These are phyloP conservation scores for Neogobius melanostomus DNA, from an alignment of 2,113 vertebrate genomes.

Conservation along the genomic window DNA sequence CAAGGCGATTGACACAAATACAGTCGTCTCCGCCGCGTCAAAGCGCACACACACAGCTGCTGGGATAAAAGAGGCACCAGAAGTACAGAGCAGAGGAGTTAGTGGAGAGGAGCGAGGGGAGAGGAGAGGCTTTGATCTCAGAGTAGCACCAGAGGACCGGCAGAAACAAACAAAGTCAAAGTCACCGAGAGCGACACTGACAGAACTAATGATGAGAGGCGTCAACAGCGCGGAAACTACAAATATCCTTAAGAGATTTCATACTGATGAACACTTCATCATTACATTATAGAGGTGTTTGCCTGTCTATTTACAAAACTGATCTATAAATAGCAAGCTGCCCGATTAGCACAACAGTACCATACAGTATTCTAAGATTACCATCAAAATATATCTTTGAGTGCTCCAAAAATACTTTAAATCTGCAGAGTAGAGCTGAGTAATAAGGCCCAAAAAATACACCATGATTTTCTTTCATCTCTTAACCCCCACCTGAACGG, in stretches of 20 bases:
- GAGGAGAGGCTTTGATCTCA: slow-evolving; percentile 55
- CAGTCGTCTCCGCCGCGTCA: slow-evolving; percentile 17
- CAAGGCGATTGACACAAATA: slow-evolving; percentile 14
- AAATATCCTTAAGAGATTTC: slow-evolving; percentile 9
- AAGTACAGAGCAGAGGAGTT: slow-evolving; percentile 39
- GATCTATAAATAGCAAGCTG: not conserved
- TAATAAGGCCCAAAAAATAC: too few relatives aligned
- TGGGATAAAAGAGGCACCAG: slow-evolving; percentile 52
- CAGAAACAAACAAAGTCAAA: slow-evolving; percentile 28
- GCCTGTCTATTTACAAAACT: not conserved
- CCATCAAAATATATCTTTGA: too few relatives aligned
- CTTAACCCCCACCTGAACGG: too few relatives aligned
- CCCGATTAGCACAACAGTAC: too few relatives aligned
- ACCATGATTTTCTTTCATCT: too few relatives aligned
- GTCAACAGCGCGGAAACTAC: not conserved
- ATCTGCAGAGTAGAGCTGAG: too few relatives aligned
- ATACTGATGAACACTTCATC: not conserved
- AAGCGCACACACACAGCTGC: slow-evolving; percentile 59
- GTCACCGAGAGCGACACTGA: slow-evolving; percentile 39
- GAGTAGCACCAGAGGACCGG: slow-evolving; percentile 31
- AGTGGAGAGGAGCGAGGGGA: not conserved
- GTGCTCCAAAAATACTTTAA: too few relatives aligned
- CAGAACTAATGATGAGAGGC: slow-evolving; percentile 1
- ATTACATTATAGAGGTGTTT: not conserved
- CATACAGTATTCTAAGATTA: too few relatives aligned